Evolutionary conservation across 2,113 vertebrate species (phyloP).

Genomic region (Chrysochloris asiatica): DNA sequence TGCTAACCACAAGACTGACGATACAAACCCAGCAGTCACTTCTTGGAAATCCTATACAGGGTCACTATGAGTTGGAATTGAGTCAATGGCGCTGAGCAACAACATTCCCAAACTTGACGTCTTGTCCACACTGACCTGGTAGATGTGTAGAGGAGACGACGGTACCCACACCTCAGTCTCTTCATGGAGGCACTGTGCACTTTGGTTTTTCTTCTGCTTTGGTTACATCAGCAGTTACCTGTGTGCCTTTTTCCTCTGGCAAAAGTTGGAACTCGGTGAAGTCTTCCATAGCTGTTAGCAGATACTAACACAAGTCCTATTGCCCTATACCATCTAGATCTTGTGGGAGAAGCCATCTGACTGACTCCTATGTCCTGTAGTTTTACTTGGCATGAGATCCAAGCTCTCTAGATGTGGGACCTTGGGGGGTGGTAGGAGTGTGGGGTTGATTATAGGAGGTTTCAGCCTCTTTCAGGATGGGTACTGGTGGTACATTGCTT

Average conservation of each 20-base stretch:
- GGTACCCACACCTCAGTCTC: neutral
- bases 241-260: neutral
- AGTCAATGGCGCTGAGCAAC: too few relatives aligned
- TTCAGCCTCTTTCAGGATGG: neutral
- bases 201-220: too few relatives aligned
- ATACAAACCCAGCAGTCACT: too few relatives aligned
- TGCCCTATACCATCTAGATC: neutral
- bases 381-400: neutral
- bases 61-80: too few relatives aligned
- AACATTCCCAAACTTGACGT: rapidly evolving
- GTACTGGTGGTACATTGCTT: neutral
- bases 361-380: neutral
- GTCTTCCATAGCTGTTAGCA: neutral
- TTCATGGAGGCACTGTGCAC: neutral
- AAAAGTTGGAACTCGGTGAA: neutral
- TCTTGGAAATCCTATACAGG: too few relatives aligned
- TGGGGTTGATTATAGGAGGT: neutral
- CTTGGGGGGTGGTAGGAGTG: neutral
- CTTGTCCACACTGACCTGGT: neutral
- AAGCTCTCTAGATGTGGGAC: neutral
- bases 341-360: neutral
- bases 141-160: neutral
- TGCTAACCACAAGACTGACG: too few relatives aligned
- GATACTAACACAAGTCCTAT: neutral
- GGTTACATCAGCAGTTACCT: neutral